Percentiles rank a stretch among this genome's conserved stretches.
Evolutionary conservation across 2,797 vertebrate species (phyloP).

Genomic region (Scolopax bukidnonensis): DNA sequence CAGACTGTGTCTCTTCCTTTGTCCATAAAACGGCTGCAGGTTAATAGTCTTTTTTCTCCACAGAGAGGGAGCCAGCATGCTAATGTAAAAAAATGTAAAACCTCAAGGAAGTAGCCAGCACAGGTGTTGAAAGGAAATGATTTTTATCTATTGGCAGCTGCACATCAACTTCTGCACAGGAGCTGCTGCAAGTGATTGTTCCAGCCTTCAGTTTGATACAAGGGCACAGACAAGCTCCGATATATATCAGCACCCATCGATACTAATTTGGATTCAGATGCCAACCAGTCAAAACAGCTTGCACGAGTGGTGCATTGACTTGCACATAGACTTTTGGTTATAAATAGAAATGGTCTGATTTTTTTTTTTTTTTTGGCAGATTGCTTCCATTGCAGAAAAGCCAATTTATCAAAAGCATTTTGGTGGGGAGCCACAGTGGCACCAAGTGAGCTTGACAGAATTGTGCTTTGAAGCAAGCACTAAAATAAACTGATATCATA

Average conservation of each 20-base stretch:
- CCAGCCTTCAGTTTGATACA: not conserved
- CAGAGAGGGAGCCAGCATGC: not conserved
- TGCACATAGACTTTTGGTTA: not conserved
- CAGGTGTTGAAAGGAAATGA: slow-evolving; percentile 40
- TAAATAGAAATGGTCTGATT: not conserved
- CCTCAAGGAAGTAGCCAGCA: not conserved
- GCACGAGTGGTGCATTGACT: not conserved
- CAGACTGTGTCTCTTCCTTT: not conserved
- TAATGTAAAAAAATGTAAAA: slow-evolving; percentile 30
- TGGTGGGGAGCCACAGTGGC: not conserved
- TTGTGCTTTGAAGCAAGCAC: not conserved
- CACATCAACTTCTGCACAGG: not conserved
- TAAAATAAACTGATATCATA: not conserved
- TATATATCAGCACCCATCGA: not conserved
- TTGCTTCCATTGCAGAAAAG: not conserved
- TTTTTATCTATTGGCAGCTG: slow-evolving; percentile 38
- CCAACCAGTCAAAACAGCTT: not conserved
- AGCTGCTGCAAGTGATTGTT: not conserved
- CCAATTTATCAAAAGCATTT: not conserved
- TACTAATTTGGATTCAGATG: not conserved
- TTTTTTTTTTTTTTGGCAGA: not conserved
- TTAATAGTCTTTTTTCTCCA: not conserved
- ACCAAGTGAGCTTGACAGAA: not conserved
- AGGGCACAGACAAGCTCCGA: not conserved
- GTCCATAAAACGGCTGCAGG: not conserved